Conservation (phyloP, 2,797 vertebrate species). For the Aldrovandia affinis region DNA sequence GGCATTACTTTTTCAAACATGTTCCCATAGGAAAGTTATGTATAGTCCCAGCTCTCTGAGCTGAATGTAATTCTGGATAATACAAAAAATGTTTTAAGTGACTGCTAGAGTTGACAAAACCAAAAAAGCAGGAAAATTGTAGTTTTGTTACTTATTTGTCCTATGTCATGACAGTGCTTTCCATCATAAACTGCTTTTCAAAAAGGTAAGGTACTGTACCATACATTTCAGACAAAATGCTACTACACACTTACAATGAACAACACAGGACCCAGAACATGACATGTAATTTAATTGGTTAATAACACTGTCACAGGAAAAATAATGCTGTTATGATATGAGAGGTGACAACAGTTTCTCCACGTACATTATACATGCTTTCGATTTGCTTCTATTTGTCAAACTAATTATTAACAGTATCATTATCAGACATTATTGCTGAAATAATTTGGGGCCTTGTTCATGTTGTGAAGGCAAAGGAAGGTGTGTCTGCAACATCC, state of each 20-base stretch:
- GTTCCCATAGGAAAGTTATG: no score
- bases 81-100: no score
- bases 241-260: background rate
- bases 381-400: background rate
- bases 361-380: slow-evolving; percentile 18
- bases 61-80: no score
- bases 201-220: background rate
- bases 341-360: background rate
- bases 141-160: background rate
- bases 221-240: background rate
- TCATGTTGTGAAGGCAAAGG: background rate
- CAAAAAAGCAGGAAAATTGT: no score
- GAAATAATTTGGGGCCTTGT: background rate
- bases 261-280: background rate
- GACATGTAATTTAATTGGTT: background rate
- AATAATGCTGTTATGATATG: background rate
- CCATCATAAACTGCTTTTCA: background rate
- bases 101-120: no score
- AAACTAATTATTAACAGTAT: slow-evolving; percentile 25
- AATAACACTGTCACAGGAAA: background rate
- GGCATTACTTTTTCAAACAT: background rate
- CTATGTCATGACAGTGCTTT: background rate
- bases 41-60: no score
- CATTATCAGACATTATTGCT: background rate
- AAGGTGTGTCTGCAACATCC: background rate